These are phyloP conservation scores for Galleria mellonella DNA, from an alignment of 1,140 invertebrate species.

Conservation along the genomic window DNA sequence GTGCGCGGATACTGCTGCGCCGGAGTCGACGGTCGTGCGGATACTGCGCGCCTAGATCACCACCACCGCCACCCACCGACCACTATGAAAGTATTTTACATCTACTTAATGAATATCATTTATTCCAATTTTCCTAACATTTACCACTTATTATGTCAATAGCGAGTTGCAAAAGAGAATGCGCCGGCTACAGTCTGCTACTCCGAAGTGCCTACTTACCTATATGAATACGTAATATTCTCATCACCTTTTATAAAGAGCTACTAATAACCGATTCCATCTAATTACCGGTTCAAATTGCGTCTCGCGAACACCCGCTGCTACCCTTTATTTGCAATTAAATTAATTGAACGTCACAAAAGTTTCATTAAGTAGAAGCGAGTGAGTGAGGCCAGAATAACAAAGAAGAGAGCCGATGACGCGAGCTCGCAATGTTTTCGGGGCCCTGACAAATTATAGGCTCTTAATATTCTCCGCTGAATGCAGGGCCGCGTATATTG, in stretches of 20 bases:
- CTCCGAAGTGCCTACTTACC: too few species aligned
- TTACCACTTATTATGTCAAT: conserved; percentile 44
- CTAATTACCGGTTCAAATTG: conserved; percentile 3
- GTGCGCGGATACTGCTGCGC: conserved; percentile 19
- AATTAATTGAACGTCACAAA: conserved; percentile 27
- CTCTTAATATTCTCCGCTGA: conserved; percentile 22
- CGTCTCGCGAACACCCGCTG: conserved; percentile 4
- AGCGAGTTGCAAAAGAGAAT: conserved; percentile 4
- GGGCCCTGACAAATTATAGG: conserved; percentile 23
- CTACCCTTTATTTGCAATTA: conserved; percentile 20
- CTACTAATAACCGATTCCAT: background rate
- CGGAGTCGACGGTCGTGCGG: conserved; percentile 33
- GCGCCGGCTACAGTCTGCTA: background rate
- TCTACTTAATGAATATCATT: conserved; percentile 46
- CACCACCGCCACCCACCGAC: conserved; percentile 19
- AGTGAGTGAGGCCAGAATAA: conserved; percentile 22
- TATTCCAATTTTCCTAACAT: conserved; percentile 40
- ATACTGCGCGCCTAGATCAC: conserved; percentile 29
- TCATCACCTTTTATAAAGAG: too few species aligned
- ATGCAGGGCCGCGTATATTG: background rate
- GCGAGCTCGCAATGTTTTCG: conserved; percentile 16
- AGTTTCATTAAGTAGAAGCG: conserved; percentile 26
- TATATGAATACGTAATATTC: too few species aligned
- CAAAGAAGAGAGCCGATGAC: conserved; percentile 22
- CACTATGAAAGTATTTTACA: conserved; percentile 56